Conservation (phyloP, 1,140 invertebrate species). For the Rhopalosiphum maidis region DNA sequence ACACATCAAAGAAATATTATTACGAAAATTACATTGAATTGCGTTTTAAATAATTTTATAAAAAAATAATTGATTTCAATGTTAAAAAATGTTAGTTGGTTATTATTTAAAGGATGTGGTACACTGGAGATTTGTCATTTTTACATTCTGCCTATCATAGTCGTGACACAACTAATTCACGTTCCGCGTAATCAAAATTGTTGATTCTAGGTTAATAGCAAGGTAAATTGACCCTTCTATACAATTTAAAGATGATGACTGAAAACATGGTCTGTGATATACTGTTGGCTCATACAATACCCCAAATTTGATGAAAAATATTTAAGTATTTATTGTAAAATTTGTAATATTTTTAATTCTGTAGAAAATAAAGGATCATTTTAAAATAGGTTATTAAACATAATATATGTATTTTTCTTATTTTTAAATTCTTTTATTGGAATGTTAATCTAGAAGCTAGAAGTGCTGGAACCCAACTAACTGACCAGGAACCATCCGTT, state of each 20-base stretch:
- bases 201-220: not conserved
- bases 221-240: not conserved
- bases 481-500: not conserved
- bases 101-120: not conserved
- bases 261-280: not conserved
- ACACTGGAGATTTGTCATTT: not conserved
- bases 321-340: not conserved
- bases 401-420: not conserved
- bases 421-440: not conserved
- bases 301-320: not conserved
- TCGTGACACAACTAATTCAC: not conserved
- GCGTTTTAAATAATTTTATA: not conserved
- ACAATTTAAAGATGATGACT: not conserved
- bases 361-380: not conserved
- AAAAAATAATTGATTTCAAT: not conserved
- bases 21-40: not conserved
- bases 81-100: not conserved
- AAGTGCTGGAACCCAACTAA: not conserved
- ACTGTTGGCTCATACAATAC: not conserved
- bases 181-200: not conserved
- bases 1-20: not conserved
- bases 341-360: not conserved
- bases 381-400: not conserved
- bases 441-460: not conserved
- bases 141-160: not conserved